Base-by-base conservation (phyloP, 2,888 invertebrate species). In the Apamea monoglypha region DNA sequence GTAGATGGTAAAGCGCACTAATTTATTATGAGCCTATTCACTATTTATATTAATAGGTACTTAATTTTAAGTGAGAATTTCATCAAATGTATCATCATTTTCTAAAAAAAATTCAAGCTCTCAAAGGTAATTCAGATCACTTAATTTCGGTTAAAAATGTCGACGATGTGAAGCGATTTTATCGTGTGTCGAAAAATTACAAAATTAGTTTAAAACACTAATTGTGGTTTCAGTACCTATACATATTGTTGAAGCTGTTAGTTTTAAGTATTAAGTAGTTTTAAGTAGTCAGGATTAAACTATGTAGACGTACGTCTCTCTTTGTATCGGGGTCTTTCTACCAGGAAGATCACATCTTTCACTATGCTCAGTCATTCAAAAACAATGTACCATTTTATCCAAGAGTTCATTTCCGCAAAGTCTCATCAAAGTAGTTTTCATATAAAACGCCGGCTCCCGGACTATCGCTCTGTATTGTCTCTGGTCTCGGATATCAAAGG, bases 401-500 rank as follows among this genome's bases (percentile, higher is more conserved):
- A 47, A 29, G 16, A 36, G 2, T 53, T n/a, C 3, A 53, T 44
- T 63, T 53, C n/a, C 16, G n/a, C 12, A 14, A 53, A 66, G 67
- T n/a, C 16, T n/a, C 16, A 36, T 64, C 25, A 82, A 74, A 61
- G 40, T 14, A 72, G 53, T 80, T 72, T 47, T 40, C 14, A 18
- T 25, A 40, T n/a, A 70, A 56, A n/a, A 59, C 53, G 3, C 32
- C 63, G 1, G 53, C 88, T 87, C 81, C 68, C 36, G n/a, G 74
- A 29, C 78, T 78, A 75, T 1, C 40, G 14, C 47, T 21, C 50
- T 72, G 70, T 70, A 70, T 86, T 81, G 82, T 81, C 76, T 87
- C 56, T 79, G 78, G 21, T 61, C 50, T 88, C 78, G 70, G 53
- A 78, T 89, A 77, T 87, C 87, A 88, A 87, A 85, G 78, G 44